phyloP scores from a whole-genome alignment of 2,797 vertebrate genomes.

The Steatocranus sp. region DNA sequence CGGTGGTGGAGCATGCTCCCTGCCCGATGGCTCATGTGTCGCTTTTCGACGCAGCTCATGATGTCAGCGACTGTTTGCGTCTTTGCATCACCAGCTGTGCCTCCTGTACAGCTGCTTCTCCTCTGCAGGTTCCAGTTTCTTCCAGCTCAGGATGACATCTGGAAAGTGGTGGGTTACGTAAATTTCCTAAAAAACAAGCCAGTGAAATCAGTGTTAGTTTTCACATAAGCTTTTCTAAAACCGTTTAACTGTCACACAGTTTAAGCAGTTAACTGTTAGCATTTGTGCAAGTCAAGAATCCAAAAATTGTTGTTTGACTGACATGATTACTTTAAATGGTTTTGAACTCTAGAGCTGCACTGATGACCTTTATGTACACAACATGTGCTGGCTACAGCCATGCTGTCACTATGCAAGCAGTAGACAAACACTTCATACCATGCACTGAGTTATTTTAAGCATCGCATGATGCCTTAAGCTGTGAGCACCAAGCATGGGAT shows the following conservation, averaged over 20 bases:
- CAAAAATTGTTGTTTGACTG: not conserved
- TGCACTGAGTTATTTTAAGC: slow-evolving; percentile 71
- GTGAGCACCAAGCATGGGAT: slow-evolving; percentile 8
- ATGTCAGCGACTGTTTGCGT: slow-evolving; percentile 33
- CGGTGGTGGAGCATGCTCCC: slow-evolving; percentile 86
- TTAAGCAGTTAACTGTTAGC: not conserved
- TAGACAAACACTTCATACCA: slow-evolving; percentile 65
- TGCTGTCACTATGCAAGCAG: slow-evolving; percentile 58
- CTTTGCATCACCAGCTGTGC: slow-evolving; percentile 41
- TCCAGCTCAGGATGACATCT: slow-evolving; percentile 27
- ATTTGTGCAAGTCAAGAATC: not conserved
- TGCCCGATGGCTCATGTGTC: slow-evolving; percentile 60
- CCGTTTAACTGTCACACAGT: not conserved
- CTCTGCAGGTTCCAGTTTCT: not conserved
- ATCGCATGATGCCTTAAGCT: slow-evolving; percentile 24
- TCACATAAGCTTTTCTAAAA: not conserved
- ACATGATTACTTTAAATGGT: slow-evolving; percentile 24
- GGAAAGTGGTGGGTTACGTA: not conserved
- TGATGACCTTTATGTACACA: slow-evolving; percentile 57
- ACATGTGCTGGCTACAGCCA: slow-evolving; percentile 36
- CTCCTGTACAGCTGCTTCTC: not conserved
- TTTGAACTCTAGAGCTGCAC: slow-evolving; percentile 24
- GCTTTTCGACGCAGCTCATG: slow-evolving; percentile 74
- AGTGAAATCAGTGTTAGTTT: not conserved
- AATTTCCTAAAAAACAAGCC: slow-evolving; percentile 26